Percentiles rank a stretch among this genome's conserved stretches.
phyloP scores from a whole-genome alignment of 2,888 invertebrate genomes.

The Caenorhabditis auriculariae region DNA sequence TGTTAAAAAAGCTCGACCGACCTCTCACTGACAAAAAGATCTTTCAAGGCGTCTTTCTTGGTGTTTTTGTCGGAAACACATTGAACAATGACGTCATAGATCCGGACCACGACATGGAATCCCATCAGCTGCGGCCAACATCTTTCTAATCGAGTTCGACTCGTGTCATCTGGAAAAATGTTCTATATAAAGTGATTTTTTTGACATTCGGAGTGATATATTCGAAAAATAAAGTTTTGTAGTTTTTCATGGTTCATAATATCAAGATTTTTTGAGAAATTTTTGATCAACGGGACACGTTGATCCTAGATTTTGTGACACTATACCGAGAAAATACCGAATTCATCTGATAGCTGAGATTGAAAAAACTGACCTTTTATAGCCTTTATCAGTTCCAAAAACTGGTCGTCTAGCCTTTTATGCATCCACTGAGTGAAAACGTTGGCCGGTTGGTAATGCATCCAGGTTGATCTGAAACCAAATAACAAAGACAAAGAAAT shows the following conservation, averaged over 20 bases:
- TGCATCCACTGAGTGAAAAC: slow-evolving; percentile 42
- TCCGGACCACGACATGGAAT: slow-evolving; percentile 52
- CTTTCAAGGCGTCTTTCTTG: slow-evolving; percentile 80
- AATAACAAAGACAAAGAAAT: neutral
- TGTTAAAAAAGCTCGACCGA: slow-evolving; percentile 67
- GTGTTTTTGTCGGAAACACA: slow-evolving; percentile 75
- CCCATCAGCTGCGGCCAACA: slow-evolving; percentile 56
- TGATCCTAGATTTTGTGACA: too few relatives aligned
- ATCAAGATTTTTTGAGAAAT: too few relatives aligned
- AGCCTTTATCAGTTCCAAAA: slow-evolving; percentile 2
- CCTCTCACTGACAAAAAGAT: slow-evolving; percentile 67
- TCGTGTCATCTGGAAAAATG: slow-evolving; percentile 56
- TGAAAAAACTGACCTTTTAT: neutral
- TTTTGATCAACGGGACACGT: too few relatives aligned
- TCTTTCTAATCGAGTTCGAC: slow-evolving; percentile 40
- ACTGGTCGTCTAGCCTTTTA: slow-evolving; percentile 17
- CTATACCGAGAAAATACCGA: neutral
- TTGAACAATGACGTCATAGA: slow-evolving; percentile 71
- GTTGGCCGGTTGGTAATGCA: slow-evolving; percentile 50
- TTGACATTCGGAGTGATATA: neutral
- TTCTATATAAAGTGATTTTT: neutral
- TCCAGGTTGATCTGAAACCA: slow-evolving; percentile 43
- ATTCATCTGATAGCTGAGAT: neutral
- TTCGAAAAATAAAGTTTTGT: neutral
- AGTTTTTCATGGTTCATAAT: too few relatives aligned